Evolutionary conservation across 2,888 invertebrate genomes (phyloP).

Genomic region (Lydus trimaculatus): DNA sequence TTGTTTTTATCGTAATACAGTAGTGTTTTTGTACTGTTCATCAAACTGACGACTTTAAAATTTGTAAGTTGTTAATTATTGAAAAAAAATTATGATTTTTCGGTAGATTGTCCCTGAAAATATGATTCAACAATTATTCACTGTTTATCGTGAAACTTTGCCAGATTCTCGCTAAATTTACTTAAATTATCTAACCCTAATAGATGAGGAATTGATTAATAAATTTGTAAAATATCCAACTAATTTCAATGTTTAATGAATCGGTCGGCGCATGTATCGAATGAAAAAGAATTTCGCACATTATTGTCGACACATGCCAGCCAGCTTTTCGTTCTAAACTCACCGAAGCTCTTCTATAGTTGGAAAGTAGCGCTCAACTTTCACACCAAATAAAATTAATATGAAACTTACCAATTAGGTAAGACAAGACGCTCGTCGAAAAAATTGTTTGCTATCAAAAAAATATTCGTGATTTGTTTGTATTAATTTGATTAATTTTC

Average conservation of each 20-base stretch:
- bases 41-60: not conserved
- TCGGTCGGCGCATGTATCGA: constrained; percentile 37
- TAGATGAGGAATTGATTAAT: not conserved
- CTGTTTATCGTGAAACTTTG: not conserved
- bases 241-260: constrained; percentile 12
- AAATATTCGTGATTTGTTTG: too few species aligned
- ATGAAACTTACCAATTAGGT: not conserved
- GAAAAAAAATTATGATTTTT: too few species aligned
- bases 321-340: constrained; percentile 21
- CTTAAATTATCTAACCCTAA: not conserved
- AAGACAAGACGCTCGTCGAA: too few species aligned
- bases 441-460: too few species aligned
- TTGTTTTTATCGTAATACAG: not conserved
- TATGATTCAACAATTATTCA: not conserved
- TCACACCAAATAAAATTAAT: too few species aligned
- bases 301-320: constrained; percentile 35
- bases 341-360: not conserved
- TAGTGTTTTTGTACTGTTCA: not conserved
- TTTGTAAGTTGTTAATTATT: not conserved
- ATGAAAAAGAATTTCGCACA: constrained; percentile 20
- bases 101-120: not conserved
- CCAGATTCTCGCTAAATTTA: not conserved
- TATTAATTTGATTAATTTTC: too few species aligned
- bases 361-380: not conserved
- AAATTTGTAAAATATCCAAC: constrained; percentile 7